phyloP scores from a whole-genome alignment of 2,113 vertebrate species.

The Hydrochoerus hydrochaeris region DNA sequence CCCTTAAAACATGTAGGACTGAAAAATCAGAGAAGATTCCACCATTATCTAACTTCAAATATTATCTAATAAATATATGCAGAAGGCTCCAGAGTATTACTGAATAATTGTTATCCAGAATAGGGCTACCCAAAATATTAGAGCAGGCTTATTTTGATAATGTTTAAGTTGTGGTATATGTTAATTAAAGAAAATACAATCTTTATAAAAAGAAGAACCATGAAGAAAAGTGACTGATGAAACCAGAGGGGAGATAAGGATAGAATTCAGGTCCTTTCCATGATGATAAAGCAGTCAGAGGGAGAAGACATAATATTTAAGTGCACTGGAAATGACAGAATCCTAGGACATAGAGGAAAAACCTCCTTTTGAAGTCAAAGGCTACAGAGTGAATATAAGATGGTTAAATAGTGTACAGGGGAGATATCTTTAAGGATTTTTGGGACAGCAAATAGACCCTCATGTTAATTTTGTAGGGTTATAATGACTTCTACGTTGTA shows the following conservation, averaged over 20 bases:
- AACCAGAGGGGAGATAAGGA: background rate
- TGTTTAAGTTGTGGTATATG: background rate
- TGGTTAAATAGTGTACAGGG: background rate
- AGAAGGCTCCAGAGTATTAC: background rate
- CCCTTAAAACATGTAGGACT: background rate
- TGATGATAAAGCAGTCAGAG: background rate
- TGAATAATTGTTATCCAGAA: background rate
- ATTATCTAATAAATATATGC: background rate
- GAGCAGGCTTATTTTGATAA: background rate
- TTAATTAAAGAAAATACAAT: background rate
- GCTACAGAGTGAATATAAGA: background rate
- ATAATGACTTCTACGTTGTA: background rate
- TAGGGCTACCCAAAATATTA: background rate
- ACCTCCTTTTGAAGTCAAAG: background rate
- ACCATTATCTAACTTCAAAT: background rate
- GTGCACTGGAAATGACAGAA: background rate
- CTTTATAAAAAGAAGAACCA: background rate
- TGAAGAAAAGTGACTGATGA: background rate
- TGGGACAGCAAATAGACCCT: background rate
- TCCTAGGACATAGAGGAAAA: background rate
- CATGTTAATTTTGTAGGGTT: background rate
- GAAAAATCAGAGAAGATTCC: background rate
- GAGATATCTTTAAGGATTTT: background rate
- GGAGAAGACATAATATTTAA: background rate
- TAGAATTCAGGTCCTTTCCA: background rate